phyloP scores from a whole-genome alignment of 2,888 invertebrate species.

The Eubasilissa splendida region DNA sequence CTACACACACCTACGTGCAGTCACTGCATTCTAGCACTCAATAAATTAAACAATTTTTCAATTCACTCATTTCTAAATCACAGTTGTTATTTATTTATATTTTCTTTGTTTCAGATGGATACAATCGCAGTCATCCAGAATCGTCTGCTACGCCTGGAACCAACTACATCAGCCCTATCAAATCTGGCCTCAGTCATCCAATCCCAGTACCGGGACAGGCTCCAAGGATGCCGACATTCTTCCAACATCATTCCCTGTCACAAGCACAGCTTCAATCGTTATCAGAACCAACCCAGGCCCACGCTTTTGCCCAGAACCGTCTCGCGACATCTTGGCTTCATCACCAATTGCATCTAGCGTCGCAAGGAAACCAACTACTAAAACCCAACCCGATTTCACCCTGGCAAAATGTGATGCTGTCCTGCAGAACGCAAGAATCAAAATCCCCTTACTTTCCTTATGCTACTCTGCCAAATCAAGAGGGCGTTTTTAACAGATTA shows the following conservation, averaged over 20 bases:
- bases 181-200: constrained; percentile 48
- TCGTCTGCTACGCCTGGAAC: constrained; percentile 48
- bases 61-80: background rate
- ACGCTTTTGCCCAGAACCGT: constrained; percentile 67
- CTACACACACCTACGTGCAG: too few relatives aligned
- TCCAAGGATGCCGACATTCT: constrained; percentile 53
- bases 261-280: constrained; percentile 53
- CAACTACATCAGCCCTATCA: constrained; percentile 45
- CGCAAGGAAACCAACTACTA: constrained; percentile 68
- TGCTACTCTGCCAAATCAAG: constrained; percentile 38
- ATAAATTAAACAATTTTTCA: background rate
- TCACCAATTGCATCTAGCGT: constrained; percentile 69
- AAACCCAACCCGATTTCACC: constrained; percentile 72
- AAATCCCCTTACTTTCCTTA: constrained; percentile 44
- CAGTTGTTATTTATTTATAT: background rate
- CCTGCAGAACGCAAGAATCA: constrained; percentile 67
- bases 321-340: constrained; percentile 73
- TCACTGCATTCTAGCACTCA: background rate
- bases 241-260: constrained; percentile 52
- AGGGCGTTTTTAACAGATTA: constrained; percentile 38
- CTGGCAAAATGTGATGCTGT: constrained; percentile 76
- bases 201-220: constrained; percentile 50
- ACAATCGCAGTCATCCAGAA: constrained; percentile 50
- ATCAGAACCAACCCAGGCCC: constrained; percentile 60
- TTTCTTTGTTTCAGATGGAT: constrained; percentile 55